Evolutionary conservation across 2,797 vertebrate species (phyloP).

Genomic region (Loriculus beryllinus): DNA sequence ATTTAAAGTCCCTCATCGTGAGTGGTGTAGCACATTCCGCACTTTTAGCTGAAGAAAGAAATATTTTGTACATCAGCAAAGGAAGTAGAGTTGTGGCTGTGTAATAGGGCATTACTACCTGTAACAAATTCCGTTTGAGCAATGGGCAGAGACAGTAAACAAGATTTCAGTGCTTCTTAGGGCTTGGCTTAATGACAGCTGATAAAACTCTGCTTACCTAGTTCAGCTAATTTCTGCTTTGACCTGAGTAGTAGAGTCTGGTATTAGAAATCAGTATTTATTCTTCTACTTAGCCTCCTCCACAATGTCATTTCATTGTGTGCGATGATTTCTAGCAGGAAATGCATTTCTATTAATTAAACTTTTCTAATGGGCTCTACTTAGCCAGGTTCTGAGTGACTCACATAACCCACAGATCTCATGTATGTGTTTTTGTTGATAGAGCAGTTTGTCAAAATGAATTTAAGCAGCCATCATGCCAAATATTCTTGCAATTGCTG

Average conservation of each 20-base stretch:
- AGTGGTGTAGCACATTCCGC: background rate
- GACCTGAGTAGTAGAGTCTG: background rate
- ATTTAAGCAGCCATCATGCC: background rate
- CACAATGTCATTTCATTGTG: background rate
- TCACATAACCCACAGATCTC: background rate
- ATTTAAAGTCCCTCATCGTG: background rate
- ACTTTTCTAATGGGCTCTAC: background rate
- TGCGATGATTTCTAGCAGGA: background rate
- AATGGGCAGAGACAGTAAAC: background rate
- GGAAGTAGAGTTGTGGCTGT: background rate
- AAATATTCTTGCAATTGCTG: background rate
- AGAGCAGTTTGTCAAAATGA: background rate
- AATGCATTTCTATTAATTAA: constrained; percentile 17
- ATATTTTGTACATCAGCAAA: background rate
- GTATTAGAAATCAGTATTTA: background rate
- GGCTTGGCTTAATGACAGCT: background rate
- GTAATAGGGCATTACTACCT: background rate
- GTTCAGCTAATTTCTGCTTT: background rate
- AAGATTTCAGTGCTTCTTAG: background rate
- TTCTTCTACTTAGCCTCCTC: background rate
- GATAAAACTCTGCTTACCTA: background rate
- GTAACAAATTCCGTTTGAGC: background rate
- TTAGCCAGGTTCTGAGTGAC: background rate
- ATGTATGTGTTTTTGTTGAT: background rate
- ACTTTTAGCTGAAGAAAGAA: background rate